Conservation (phyloP, 2,113 vertebrate genomes). For the Leptobrachium leishanense region DNA sequence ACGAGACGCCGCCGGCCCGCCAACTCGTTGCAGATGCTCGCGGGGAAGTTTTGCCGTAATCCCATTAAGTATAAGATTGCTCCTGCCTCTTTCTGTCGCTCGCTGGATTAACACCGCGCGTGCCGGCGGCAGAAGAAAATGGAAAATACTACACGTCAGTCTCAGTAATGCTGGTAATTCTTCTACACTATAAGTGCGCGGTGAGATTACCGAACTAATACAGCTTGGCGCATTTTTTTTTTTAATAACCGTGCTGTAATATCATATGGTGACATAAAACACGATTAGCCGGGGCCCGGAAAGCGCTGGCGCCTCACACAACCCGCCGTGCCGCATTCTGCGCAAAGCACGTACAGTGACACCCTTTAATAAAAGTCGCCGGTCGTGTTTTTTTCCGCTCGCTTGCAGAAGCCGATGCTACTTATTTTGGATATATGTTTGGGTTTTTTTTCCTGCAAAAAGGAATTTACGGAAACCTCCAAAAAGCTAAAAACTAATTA, state of each 20-base stretch:
- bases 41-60: constrained; percentile 12
- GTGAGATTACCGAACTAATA: background rate
- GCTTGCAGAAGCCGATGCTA: no score
- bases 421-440: no score
- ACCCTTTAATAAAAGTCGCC: no score
- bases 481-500: no score
- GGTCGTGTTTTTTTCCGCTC: no score
- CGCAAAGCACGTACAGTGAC: background rate
- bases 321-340: background rate
- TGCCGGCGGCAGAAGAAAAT: background rate
- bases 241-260: constrained; percentile 18
- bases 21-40: background rate
- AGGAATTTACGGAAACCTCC: no score
- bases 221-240: background rate
- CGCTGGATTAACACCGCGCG: constrained; percentile 25
- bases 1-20: background rate
- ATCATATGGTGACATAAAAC: constrained; percentile 22
- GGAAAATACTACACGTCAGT: constrained; percentile 14
- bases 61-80: constrained; percentile 35
- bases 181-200: constrained; percentile 12
- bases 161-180: constrained; percentile 39
- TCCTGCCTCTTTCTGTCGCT: background rate
- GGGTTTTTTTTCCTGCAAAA: no score
- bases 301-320: background rate
- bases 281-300: background rate